Conservation (phyloP, 2,113 vertebrate genomes). For the Garra rufa region DNA sequence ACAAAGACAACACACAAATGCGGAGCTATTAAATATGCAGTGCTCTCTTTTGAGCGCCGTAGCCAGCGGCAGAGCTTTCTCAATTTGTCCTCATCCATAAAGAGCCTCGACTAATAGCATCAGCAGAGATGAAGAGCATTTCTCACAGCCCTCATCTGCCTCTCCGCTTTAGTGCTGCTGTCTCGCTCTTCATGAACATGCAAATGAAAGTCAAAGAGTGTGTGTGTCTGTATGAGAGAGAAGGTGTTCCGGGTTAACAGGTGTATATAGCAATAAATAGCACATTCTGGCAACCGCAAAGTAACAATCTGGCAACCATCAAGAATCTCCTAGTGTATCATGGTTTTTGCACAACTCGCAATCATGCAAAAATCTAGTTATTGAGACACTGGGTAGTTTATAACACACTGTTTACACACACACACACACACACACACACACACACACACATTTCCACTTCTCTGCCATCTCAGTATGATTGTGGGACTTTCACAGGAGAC, state of each 20-base stretch:
- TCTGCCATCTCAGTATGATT: background rate
- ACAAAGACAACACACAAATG: slow-evolving; percentile 69
- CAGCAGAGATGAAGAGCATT: slow-evolving; percentile 62
- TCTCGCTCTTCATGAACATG: slow-evolving; percentile 44
- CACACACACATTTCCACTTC: too few species aligned
- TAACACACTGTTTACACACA: too few species aligned
- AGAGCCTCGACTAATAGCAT: slow-evolving; percentile 71
- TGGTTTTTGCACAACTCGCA: background rate
- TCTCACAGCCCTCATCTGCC: slow-evolving; percentile 60
- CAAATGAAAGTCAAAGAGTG: background rate
- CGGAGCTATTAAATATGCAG: slow-evolving; percentile 68
- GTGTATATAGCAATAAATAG: background rate
- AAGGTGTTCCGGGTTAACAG: slow-evolving; percentile 12
- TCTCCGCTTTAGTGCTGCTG: slow-evolving; percentile 52
- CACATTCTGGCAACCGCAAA: too few species aligned
- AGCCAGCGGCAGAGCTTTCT: slow-evolving; percentile 76
- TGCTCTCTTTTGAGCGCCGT: slow-evolving; percentile 64
- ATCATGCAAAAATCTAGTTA: background rate
- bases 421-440: too few species aligned
- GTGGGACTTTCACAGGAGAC: background rate
- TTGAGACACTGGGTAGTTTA: too few species aligned
- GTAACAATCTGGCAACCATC: background rate
- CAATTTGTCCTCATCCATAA: slow-evolving; percentile 72
- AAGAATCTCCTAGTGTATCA: background rate
- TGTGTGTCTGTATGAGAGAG: background rate